These are phyloP conservation scores for Chelon auratus DNA, from an alignment of 2,797 vertebrate genomes.

Conservation along the genomic window DNA sequence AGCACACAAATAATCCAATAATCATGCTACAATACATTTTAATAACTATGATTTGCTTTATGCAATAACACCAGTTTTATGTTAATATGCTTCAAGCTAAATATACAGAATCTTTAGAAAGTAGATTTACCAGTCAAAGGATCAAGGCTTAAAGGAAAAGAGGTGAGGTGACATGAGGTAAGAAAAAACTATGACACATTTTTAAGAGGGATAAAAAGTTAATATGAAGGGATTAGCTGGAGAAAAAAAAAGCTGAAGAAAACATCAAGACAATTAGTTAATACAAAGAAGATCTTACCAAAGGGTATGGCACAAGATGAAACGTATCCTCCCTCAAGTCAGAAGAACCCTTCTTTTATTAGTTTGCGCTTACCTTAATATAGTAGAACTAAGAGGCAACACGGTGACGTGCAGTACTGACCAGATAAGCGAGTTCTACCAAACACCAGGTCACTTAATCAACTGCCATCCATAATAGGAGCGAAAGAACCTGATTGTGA, in stretches of 20 bases:
- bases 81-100: not conserved
- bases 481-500: slow-evolving; percentile 47
- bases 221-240: slow-evolving; percentile 29
- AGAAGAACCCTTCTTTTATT: slow-evolving; percentile 45
- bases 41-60: not conserved
- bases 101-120: not conserved
- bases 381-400: slow-evolving; percentile 26
- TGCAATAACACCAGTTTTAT: not conserved
- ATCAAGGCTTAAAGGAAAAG: slow-evolving; percentile 9
- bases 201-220: slow-evolving; percentile 3
- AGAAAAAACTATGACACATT: not conserved
- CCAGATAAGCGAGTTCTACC: slow-evolving; percentile 67
- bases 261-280: not conserved
- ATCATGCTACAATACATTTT: not conserved
- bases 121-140: not conserved
- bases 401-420: slow-evolving; percentile 45
- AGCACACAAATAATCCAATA: not conserved
- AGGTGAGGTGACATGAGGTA: not conserved
- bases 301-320: slow-evolving; percentile 37
- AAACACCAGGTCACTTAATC: slow-evolving; percentile 41
- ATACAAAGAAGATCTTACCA: slow-evolving; percentile 60
- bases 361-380: slow-evolving; percentile 45
- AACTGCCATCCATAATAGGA: slow-evolving; percentile 51
- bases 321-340: slow-evolving; percentile 41
- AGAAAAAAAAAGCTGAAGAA: slow-evolving; percentile 28